Base-by-base conservation (phyloP, 2,888 invertebrate species). In the Limnephilus lunatus region DNA sequence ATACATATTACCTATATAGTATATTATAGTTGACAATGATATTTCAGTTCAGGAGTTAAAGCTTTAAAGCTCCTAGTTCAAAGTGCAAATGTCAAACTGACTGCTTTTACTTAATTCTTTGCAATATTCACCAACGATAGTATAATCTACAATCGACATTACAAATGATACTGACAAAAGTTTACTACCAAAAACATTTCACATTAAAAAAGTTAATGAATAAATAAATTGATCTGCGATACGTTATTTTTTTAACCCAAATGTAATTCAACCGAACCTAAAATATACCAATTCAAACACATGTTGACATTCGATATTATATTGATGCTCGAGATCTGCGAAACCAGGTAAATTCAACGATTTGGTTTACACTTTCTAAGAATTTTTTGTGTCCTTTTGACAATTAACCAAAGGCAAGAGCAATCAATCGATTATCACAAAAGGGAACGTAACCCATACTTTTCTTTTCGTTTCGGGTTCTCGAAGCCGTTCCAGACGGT, bases 351-450 rank as follows among this genome's bases (percentile, higher is more conserved):
- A 87, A 68, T 87, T 31, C n/a, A 30, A 19, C 53, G 31, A 87
- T 87, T 87, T 35, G 35, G 31, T 87, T 68, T 87, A 87, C 90
- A 35, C 48, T 81, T 90, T 90, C 90, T 83, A 83, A 90, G 90
- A 90, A 90, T 83, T 83, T 83, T 90, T 68, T 89, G 81, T 82
- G 53, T 82, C 39, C 81, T 31, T 83, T 48, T 3, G 25, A 87
- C 81, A 90, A 90, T 90, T 90, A 81, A 44, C 83, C 81, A 53
- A 31, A 30, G 83, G 85, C 32, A 30, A 85, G 32, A 86, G 87
- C 87, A 53, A 91, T 88, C 88, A 81, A 91, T 91, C 91, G 91
- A 91, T 91, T 88, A 91, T 88, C 91, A 82, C 91, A 83, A 91
- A 91, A 81, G 87, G 68, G 85, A 85, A 89, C 80, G 88, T 82